Base-by-base conservation (phyloP, 1,140 invertebrate genomes). In the Cotesia glomerata region DNA sequence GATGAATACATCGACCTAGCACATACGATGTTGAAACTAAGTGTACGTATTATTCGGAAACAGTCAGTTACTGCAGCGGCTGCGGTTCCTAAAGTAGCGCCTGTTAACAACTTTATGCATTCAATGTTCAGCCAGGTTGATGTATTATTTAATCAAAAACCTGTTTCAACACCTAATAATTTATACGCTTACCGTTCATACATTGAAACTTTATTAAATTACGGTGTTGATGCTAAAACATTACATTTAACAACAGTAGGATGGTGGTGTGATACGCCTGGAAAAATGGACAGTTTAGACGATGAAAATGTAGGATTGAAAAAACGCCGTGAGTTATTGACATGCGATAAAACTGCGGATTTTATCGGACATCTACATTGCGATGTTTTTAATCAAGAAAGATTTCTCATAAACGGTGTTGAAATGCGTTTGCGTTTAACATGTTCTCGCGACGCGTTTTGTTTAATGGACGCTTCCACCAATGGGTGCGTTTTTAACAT, bases 381-480 rank as follows among this genome's bases (percentile, higher is more conserved):
- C 49, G 59, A 73, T 52, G 32, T 74, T 0, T 85, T 86, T 70
- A 85, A 86, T 76, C 82, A 84, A 73, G 79, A 81, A 66, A 81
- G 84, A 72, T 83, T 84, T 79, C 74, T 85, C n/a, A 66, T 84
- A 16, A 86, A 85, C 74, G 81, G 84, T 58, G 81, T 87, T 36
- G 79, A 85, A 72, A 78, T 85, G 75, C 32, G 79, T 49, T 14
- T 86, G 11, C 79, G 80, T 56, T 69, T 85, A 14, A 74, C 83
- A n/a, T 69, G 82, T 11, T 80, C 78, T n/a, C 76, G 78, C 66
- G 79, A 84, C 70, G 63, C 73, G 4, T 86, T 85, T 78, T 78
- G 77, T 78, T 51, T 86, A 13, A 85, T 85, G 76, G 71, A 71
- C 61, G 49, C 14, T 16, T 32, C n/a, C 8, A 13, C 51, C 11